phyloP scores from a whole-genome alignment of 2,888 invertebrate species.

The Keiferia lycopersicella region DNA sequence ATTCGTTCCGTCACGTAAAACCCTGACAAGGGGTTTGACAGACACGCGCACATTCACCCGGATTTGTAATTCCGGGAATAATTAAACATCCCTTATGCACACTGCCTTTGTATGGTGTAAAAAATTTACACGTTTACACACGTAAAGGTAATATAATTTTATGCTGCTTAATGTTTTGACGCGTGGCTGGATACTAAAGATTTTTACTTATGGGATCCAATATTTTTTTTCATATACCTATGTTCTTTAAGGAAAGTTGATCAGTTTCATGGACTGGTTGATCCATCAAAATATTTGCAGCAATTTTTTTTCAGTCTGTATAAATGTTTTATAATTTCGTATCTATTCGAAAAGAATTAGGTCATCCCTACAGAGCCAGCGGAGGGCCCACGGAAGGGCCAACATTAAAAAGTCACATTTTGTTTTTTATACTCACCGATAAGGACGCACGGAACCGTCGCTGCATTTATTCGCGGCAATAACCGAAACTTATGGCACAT shows the following conservation, averaged over 20 bases:
- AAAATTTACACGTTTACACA: constrained; percentile 16
- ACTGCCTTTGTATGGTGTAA: constrained; percentile 24
- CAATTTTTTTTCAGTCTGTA: too few relatives aligned
- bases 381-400: constrained; percentile 53
- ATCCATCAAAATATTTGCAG: too few relatives aligned
- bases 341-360: neutral
- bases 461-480: constrained; percentile 14
- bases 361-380: constrained; percentile 42
- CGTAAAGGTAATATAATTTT: constrained; percentile 10
- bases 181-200: constrained; percentile 13
- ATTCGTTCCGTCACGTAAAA: constrained; percentile 37
- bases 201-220: neutral
- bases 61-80: constrained; percentile 37
- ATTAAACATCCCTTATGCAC: constrained; percentile 41
- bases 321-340: too few relatives aligned
- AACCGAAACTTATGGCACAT: constrained; percentile 28
- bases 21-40: constrained; percentile 44
- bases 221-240: too few relatives aligned
- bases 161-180: constrained; percentile 4
- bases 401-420: constrained; percentile 14
- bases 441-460: constrained; percentile 1
- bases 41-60: constrained; percentile 37
- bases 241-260: too few relatives aligned
- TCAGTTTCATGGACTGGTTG: too few relatives aligned
- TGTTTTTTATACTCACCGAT: constrained; percentile 12